Evolutionary conservation across 2,113 vertebrate genomes (phyloP).

Genomic region (Pangasianodon gigas): DNA sequence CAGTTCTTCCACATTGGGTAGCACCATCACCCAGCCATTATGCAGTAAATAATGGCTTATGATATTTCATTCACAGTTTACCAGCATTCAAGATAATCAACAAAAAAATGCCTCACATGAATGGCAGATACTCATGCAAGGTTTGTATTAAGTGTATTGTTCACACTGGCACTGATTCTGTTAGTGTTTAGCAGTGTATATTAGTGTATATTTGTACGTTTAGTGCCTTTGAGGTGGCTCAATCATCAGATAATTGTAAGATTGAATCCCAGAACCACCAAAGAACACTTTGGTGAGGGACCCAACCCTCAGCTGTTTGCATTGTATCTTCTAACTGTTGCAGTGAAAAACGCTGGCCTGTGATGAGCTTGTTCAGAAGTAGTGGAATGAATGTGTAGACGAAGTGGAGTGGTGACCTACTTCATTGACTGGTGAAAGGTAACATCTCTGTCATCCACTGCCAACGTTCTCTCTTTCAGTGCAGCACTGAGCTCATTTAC

Average conservation of each 20-base stretch:
- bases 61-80: constrained; percentile 9
- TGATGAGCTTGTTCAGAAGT: background rate
- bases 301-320: background rate
- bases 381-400: background rate
- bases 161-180: background rate
- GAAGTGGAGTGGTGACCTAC: background rate
- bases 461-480: background rate
- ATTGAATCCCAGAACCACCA: background rate
- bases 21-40: background rate
- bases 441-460: constrained; percentile 3
- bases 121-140: background rate
- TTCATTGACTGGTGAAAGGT: constrained; percentile 12
- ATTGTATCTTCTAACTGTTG: background rate
- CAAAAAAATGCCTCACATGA: background rate
- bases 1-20: constrained; percentile 11
- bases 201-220: background rate
- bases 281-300: background rate
- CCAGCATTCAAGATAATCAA: background rate
- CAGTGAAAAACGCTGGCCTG: background rate
- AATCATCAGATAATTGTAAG: background rate
- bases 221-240: background rate
- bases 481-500: background rate
- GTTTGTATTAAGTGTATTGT: background rate
- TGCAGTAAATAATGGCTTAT: constrained; percentile 18
- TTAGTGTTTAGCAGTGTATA: background rate